Percentiles rank a stretch among this genome's conserved stretches.
Evolutionary conservation across 2,113 vertebrate species (phyloP).

Genomic region (Rhea pennata): DNA sequence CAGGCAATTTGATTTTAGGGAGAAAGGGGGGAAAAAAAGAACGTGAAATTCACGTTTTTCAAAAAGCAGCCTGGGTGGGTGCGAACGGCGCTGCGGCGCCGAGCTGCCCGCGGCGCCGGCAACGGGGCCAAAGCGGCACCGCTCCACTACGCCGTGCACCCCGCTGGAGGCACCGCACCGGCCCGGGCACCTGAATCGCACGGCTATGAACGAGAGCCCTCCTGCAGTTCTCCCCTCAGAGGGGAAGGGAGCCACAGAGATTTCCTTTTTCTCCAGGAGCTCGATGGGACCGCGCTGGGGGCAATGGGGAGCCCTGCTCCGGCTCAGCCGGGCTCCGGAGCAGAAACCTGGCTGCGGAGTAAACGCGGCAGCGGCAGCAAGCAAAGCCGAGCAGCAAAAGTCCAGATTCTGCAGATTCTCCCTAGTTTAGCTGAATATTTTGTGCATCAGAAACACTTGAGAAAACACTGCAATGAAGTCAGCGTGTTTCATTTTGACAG

Average conservation of each 20-base stretch:
- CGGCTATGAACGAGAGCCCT: neutral
- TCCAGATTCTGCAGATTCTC: neutral
- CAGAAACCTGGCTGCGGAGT: neutral
- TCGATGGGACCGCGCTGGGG: neutral
- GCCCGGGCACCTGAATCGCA: neutral
- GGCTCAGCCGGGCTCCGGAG: constrained; percentile 20
- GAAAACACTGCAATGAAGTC: neutral
- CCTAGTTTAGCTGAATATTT: neutral
- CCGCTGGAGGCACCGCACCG: no score
- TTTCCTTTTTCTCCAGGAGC: neutral
- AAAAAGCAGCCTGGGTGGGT: neutral
- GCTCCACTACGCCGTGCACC: neutral
- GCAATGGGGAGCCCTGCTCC: neutral
- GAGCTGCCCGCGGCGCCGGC: neutral
- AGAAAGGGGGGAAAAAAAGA: neutral
- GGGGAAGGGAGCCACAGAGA: constrained; percentile 8
- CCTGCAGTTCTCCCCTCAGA: neutral
- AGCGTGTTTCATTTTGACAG: neutral
- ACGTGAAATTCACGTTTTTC: neutral
- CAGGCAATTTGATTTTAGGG: neutral
- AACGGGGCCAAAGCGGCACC: neutral
- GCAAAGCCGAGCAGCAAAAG: neutral
- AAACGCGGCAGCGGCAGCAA: constrained; percentile 7
- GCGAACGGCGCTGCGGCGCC: neutral
- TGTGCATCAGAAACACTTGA: neutral